Evolutionary conservation across 2,888 invertebrate genomes (phyloP).

Genomic region (Synanthedon formicaeformis): DNA sequence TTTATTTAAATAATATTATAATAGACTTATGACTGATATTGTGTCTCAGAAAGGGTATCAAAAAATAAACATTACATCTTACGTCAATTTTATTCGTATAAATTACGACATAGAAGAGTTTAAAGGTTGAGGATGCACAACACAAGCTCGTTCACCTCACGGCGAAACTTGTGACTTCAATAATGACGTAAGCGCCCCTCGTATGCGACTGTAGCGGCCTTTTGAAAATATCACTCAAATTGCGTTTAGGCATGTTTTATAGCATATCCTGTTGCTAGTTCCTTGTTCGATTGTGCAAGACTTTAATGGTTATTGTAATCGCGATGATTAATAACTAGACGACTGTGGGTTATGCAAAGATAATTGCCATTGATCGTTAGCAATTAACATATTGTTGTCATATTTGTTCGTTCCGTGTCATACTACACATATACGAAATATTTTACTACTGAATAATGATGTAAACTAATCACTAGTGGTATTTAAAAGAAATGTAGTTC

Average conservation of each 20-base stretch:
- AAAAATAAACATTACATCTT: not conserved
- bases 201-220: slow-evolving; percentile 23
- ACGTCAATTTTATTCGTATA: not conserved
- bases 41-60: not conserved
- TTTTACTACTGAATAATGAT: no score
- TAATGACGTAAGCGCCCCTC: slow-evolving; percentile 37
- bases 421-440: no score
- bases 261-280: not conserved
- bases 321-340: not conserved
- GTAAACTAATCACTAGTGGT: no score
- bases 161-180: slow-evolving; percentile 19
- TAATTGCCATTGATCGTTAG: not conserved
- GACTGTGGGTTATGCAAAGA: not conserved
- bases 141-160: slow-evolving; percentile 29
- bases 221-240: slow-evolving; percentile 21
- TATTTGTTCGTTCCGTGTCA: no score
- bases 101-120: slow-evolving; percentile 17
- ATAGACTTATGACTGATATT: no score
- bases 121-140: slow-evolving; percentile 54
- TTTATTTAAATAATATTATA: not conserved
- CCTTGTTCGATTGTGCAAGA: not conserved
- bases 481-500: no score
- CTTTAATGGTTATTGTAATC: not conserved
- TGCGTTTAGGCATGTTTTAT: not conserved
- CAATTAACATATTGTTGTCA: no score